phyloP scores from a whole-genome alignment of 2,888 invertebrate genomes.

The Hyalella azteca region DNA sequence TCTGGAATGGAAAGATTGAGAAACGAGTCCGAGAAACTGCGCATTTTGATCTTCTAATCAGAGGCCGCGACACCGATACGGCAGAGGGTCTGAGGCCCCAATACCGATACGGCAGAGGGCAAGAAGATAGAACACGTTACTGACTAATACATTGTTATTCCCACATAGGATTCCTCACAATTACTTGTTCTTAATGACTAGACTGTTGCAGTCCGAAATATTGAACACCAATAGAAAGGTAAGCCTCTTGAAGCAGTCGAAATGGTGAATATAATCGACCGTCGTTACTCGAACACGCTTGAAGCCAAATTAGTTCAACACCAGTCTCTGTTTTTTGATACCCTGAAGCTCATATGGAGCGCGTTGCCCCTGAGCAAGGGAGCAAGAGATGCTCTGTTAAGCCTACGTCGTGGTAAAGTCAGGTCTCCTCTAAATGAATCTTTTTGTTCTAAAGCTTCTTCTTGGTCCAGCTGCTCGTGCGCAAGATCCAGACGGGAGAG shows the following conservation, averaged over 20 bases:
- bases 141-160: background rate
- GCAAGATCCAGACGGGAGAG: conserved; percentile 53
- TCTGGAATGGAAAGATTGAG: no score
- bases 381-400: conserved; percentile 46
- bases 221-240: conserved; percentile 16
- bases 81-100: no score
- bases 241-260: background rate
- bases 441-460: conserved; percentile 46
- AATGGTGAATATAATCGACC: background rate
- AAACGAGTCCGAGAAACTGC: no score
- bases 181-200: conserved; percentile 20
- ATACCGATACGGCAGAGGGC: background rate
- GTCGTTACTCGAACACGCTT: background rate
- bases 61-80: no score
- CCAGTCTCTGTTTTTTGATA: conserved; percentile 45
- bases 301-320: background rate
- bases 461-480: conserved; percentile 48
- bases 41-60: no score
- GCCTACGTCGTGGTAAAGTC: conserved; percentile 50
- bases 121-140: background rate
- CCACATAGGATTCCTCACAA: no score
- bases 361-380: conserved; percentile 53
- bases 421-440: conserved; percentile 51
- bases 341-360: conserved; percentile 56
- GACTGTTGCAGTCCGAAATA: conserved; percentile 22